Evolutionary conservation across 37 sponge, comb jelly and placozoan species (phyloP), one percentile per base, ranked within the genome.

Genomic region (Tethya wilhelma): DNA sequence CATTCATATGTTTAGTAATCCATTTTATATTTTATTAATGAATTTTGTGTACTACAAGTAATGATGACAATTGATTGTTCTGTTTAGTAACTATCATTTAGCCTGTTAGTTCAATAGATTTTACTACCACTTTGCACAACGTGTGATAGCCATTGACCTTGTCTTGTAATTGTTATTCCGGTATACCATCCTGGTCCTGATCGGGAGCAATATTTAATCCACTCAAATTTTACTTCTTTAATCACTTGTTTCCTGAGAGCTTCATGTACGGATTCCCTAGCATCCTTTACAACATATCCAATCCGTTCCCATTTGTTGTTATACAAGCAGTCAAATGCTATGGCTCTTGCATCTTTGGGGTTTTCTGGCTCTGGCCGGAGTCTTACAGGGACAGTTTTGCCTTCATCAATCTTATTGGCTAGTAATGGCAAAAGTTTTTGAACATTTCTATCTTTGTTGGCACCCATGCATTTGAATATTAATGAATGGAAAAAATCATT

Each of bases 1-100:
- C 75, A 74, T 74, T 74, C 75, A 23, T 74, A 74, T 74, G 53
- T 8, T 45, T n/a, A n/a, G n/a, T n/a, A n/a, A n/a, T n/a, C n/a
- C n/a, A n/a, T n/a, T n/a, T n/a, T n/a, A n/a, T n/a, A n/a, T n/a
- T n/a, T n/a, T n/a, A n/a, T n/a, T n/a, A n/a, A n/a, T n/a, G n/a
- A n/a, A n/a, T n/a, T n/a, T n/a, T n/a, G n/a, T n/a, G n/a, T n/a
- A n/a, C n/a, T n/a, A n/a, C n/a, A n/a, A n/a, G n/a, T n/a, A n/a
- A n/a, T n/a, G n/a, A n/a, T n/a, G n/a, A n/a, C n/a, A n/a, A n/a
- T n/a, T n/a, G n/a, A n/a, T n/a, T n/a, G n/a, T n/a, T n/a, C n/a
- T n/a, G n/a, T n/a, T n/a, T n/a, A n/a, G n/a, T n/a, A n/a, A n/a
- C n/a, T n/a, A n/a, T n/a, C n/a, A n/a, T n/a, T n/a, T n/a, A n/a